Percentiles rank a stretch among this genome's conserved stretches.
These are phyloP conservation scores for Otis tarda DNA, from an alignment of 2,113 vertebrate species.

Conservation along the genomic window DNA sequence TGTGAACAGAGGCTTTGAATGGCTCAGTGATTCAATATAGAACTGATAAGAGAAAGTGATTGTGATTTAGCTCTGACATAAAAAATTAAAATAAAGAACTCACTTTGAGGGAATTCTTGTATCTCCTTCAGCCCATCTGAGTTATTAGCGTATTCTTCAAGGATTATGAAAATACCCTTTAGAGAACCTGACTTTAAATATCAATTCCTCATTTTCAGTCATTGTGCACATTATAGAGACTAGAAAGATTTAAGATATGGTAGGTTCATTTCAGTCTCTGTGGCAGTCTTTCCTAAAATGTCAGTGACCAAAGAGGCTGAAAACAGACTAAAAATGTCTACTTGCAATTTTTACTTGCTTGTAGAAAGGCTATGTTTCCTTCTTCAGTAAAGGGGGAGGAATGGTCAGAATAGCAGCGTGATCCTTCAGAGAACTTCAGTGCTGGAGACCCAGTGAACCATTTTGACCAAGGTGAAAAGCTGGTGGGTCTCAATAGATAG, in stretches of 20 bases:
- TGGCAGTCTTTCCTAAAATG: neutral
- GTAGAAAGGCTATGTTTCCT: neutral
- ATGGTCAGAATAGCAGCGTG: neutral
- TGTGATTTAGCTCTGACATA: slow-evolving; percentile 15
- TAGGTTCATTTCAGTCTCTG: neutral
- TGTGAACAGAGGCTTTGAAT: neutral
- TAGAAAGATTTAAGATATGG: neutral
- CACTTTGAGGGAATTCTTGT: neutral
- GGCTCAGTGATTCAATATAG: neutral
- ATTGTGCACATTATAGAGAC: neutral
- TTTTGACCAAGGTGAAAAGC: neutral
- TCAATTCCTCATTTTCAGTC: neutral
- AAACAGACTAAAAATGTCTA: neutral
- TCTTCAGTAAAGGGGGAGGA: neutral
- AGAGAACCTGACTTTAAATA: neutral
- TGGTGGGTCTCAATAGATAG: neutral
- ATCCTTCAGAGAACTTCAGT: neutral
- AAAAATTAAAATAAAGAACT: neutral
- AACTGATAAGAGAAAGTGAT: neutral
- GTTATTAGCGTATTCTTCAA: neutral
- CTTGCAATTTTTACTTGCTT: neutral
- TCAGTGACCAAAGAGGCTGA: neutral
- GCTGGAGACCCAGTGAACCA: neutral
- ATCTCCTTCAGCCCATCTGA: neutral
- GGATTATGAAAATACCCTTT: neutral